Evolutionary conservation across 2,113 vertebrate genomes (phyloP), one percentile per base, ranked within the genome.

Genomic region (Astur gentilis): DNA sequence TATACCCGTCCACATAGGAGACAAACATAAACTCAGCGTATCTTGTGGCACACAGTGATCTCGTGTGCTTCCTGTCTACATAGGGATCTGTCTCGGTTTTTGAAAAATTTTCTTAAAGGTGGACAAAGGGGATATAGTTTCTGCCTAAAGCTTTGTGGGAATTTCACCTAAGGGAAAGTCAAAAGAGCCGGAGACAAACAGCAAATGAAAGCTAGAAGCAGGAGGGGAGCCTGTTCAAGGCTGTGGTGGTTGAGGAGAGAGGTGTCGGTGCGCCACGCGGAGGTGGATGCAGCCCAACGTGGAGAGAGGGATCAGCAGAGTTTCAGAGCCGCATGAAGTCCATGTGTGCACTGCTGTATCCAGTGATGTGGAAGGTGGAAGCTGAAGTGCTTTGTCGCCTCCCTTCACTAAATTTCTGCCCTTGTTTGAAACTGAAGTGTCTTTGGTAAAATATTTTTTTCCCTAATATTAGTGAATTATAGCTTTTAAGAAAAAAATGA

Each of bases 261-360:
- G 36, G 9, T 34, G 40, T 16, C 5, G 4, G 2, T 9, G 47
- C 31, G 64, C 12, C 15, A 7, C 0, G 2, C 4, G 32, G 17
- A 29, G 57, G 31, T 11, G 54, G 34, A 7, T 26, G 54, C 15
- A 87, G 84, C 26, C 29, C 34, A 32, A 15, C 0, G 0, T 27
- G 79, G 54, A 11, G 20, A 29, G 32, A 25, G 58, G 31, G 47
- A 1, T 10, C 2, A 8, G 31, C 40, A 38, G 44, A 25, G 22
- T n/a, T 6, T 9, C 6, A 4, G 7, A 8, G 6, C 16, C 55
- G 4, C 1, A 0, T 26, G 31, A 27, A 73, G 31, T 5, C 45
- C n/a, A 0, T 0, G 13, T 3, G 13, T 0, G 11, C 12, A 1
- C 22, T 16, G n/a, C 2, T 8, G 45, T 5, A 2, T 12, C 36